Evolutionary conservation across 2,797 vertebrate species (phyloP).

Genomic region (Discoglossus pictus): DNA sequence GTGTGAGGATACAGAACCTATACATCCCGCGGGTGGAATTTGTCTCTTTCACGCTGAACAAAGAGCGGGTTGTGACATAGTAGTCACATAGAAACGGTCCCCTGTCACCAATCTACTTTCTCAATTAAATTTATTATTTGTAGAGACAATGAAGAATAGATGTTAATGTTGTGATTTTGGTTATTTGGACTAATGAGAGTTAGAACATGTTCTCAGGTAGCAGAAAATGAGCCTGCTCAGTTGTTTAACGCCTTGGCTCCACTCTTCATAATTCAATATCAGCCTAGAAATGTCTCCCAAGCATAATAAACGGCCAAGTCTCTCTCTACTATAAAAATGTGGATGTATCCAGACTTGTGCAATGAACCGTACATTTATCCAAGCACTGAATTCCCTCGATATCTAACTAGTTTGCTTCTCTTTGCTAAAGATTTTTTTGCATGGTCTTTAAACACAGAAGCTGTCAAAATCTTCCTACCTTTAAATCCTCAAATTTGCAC

Average conservation of each 20-base stretch:
- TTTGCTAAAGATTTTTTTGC: neutral
- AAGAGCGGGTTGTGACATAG: too few relatives aligned
- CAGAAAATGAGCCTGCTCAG: neutral
- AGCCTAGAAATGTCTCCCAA: neutral
- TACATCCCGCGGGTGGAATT: too few relatives aligned
- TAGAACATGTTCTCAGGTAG: slow-evolving; percentile 6
- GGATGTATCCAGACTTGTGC: slow-evolving; percentile 19
- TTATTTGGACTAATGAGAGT: too few relatives aligned
- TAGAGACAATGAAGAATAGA: too few relatives aligned
- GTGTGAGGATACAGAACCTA: too few relatives aligned
- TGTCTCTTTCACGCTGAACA: too few relatives aligned
- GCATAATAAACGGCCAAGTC: slow-evolving; percentile 27
- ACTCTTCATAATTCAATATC: slow-evolving; percentile 6
- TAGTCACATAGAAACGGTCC: too few relatives aligned
- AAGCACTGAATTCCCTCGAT: slow-evolving; percentile 19
- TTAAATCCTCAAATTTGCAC: slow-evolving; percentile 5
- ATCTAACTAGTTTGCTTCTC: slow-evolving; percentile 12
- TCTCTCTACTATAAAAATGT: slow-evolving; percentile 22
- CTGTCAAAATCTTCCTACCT: neutral
- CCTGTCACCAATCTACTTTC: too few relatives aligned
- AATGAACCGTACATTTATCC: slow-evolving; percentile 21
- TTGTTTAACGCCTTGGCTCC: slow-evolving; percentile 5
- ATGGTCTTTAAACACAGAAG: slow-evolving; percentile 32
- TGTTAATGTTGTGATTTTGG: too few relatives aligned
- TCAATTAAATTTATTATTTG: too few relatives aligned